Percentiles rank a stretch among this genome's conserved stretches.
Evolutionary conservation across 2,113 vertebrate genomes (phyloP).

Genomic region (Xiphophorus couchianus): DNA sequence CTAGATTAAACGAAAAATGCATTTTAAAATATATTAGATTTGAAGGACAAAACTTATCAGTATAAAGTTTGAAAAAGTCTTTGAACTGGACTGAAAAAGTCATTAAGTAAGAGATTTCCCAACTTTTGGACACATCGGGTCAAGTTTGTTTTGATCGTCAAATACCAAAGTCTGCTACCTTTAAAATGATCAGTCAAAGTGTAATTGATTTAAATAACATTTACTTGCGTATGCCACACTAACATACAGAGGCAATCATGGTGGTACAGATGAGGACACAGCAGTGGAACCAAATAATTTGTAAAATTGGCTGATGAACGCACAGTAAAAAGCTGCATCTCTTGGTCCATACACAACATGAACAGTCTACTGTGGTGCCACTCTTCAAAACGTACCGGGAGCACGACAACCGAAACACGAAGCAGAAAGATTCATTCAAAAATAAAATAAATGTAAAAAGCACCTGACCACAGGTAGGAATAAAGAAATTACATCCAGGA

Average conservation of each 20-base stretch:
- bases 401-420: conserved; percentile 6
- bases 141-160: too few species aligned
- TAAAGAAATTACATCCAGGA: conserved; percentile 56
- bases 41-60: too few species aligned
- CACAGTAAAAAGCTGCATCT: conserved; percentile 64
- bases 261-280: conserved; percentile 65
- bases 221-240: conserved; percentile 79
- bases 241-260: conserved; percentile 66
- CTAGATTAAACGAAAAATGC: too few species aligned
- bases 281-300: conserved; percentile 41
- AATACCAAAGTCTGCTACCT: too few species aligned
- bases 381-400: conserved; percentile 25
- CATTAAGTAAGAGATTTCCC: too few species aligned
- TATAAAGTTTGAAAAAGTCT: too few species aligned
- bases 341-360: conserved; percentile 67
- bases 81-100: too few species aligned
- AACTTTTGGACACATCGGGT: too few species aligned
- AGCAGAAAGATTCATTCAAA: conserved; percentile 68
- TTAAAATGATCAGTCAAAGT: conserved; percentile 12
- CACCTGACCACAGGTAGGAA: conserved; percentile 60
- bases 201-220: conserved; percentile 81
- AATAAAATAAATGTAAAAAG: background rate
- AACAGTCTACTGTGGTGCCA: conserved; percentile 50
- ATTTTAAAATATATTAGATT: too few species aligned
- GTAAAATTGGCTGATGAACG: conserved; percentile 21